Conservation (phyloP, 2,113 vertebrate genomes). For the Anolis carolinensis region DNA sequence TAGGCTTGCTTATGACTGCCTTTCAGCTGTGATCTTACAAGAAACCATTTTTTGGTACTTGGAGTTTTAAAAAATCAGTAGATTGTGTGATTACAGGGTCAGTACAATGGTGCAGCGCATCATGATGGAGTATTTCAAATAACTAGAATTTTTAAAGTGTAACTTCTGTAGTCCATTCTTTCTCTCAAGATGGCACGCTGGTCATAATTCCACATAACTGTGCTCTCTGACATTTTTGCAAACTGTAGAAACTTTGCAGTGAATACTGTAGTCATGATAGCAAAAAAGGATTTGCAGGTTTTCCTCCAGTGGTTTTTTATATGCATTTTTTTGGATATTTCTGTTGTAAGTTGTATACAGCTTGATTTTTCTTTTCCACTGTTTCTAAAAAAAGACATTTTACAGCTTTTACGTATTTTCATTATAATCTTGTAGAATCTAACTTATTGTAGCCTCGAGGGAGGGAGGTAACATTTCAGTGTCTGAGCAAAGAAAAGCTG, state of each 20-base stretch:
- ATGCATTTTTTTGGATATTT: conserved; percentile 55
- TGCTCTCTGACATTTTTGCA: conserved; percentile 48
- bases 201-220: conserved; percentile 38
- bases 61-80: background rate
- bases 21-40: conserved; percentile 1
- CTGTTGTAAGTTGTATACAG: conserved; percentile 55
- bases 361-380: conserved; percentile 62
- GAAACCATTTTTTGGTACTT: conserved; percentile 11
- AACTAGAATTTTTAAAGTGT: background rate
- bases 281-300: conserved; percentile 45
- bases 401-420: conserved; percentile 69
- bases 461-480: conserved; percentile 61
- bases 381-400: conserved; percentile 57
- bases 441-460: conserved; percentile 71
- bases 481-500: conserved; percentile 57
- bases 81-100: conserved; percentile 22
- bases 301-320: conserved; percentile 19
- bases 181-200: conserved; percentile 14
- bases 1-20: conserved; percentile 26
- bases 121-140: conserved; percentile 18
- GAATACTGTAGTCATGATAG: conserved; percentile 34
- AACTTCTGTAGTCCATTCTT: conserved; percentile 33
- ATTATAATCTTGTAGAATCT: conserved; percentile 71
- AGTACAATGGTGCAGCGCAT: conserved; percentile 54
- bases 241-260: conserved; percentile 38